These are phyloP conservation scores for Argyrosomus regius DNA, from an alignment of 2,797 vertebrate genomes.

Conservation along the genomic window DNA sequence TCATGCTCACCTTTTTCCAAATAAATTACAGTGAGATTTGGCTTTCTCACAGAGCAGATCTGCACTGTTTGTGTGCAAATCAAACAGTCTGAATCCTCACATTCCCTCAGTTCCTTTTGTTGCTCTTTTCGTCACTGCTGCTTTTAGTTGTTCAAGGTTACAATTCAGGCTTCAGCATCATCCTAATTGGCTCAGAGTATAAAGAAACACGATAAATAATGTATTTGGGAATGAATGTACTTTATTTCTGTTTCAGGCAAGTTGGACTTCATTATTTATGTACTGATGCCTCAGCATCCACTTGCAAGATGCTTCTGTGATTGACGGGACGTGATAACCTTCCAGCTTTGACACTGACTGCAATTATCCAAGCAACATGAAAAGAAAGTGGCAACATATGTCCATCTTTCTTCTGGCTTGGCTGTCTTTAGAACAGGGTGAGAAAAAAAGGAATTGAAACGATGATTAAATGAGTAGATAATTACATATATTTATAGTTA, in stretches of 20 bases:
- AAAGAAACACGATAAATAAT: constrained; percentile 46
- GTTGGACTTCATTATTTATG: constrained; percentile 42
- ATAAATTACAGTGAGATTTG: not conserved
- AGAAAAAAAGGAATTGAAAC: not conserved
- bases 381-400: not conserved
- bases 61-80: not conserved
- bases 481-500: not conserved
- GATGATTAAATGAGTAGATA: not conserved
- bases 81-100: not conserved
- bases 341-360: not conserved
- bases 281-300: constrained; percentile 1
- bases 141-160: constrained; percentile 8
- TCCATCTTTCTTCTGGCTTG: not conserved
- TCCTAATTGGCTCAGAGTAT: not conserved
- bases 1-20: not conserved
- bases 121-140: not conserved
- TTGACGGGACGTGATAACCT: constrained; percentile 22
- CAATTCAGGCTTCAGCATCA: constrained; percentile 6
- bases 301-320: constrained; percentile 16
- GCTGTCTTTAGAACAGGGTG: not conserved
- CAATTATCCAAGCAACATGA: not conserved
- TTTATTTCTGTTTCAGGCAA: constrained; percentile 30
- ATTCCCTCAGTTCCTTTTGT: not conserved
- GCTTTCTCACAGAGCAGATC: not conserved
- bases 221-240: not conserved